Percentiles rank a stretch among this genome's conserved stretches.
phyloP scores from a whole-genome alignment of 2,797 vertebrate genomes.

The Coregonus suidteri region DNA sequence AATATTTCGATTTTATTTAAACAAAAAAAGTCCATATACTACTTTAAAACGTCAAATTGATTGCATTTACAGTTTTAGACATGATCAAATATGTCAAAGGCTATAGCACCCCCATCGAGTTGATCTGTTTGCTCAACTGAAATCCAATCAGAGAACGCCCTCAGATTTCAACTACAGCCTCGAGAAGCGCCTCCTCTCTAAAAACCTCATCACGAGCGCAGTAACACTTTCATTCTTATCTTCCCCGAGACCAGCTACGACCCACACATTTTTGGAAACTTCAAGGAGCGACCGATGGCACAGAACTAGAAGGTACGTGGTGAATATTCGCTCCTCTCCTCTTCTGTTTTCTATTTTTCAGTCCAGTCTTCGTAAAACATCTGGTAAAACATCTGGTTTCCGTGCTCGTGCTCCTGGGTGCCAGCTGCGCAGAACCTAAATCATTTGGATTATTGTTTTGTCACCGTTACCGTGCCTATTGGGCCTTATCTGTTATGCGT shows the following conservation, averaged over 20 bases:
- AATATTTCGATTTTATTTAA: background rate
- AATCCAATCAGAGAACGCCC: conserved; percentile 78
- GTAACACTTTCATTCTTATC: conserved; percentile 71
- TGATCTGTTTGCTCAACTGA: conserved; percentile 80
- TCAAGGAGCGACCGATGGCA: conserved; percentile 72
- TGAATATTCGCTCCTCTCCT: conserved; percentile 24
- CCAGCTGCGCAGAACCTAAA: conserved; percentile 46
- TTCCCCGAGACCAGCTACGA: conserved; percentile 68
- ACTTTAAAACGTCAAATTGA: conserved; percentile 19
- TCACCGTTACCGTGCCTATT: conserved; percentile 70
- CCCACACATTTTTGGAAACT: conserved; percentile 52
- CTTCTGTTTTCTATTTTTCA: conserved; percentile 17
- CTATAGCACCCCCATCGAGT: conserved; percentile 81
- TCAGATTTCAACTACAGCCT: conserved; percentile 76
- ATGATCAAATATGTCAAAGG: conserved; percentile 53
- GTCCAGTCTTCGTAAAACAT: background rate
- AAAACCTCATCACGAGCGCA: conserved; percentile 70
- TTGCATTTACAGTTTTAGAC: conserved; percentile 35
- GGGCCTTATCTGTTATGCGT: conserved; percentile 82
- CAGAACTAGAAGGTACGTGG: conserved; percentile 72
- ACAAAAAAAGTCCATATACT: background rate
- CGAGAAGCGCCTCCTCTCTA: conserved; percentile 90
- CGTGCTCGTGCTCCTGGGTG: conserved; percentile 23
- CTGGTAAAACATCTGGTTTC: conserved; percentile 48
- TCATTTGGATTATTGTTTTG: conserved; percentile 70